phyloP scores from a whole-genome alignment of 2,888 invertebrate species.

The Parnassius orleans region DNA sequence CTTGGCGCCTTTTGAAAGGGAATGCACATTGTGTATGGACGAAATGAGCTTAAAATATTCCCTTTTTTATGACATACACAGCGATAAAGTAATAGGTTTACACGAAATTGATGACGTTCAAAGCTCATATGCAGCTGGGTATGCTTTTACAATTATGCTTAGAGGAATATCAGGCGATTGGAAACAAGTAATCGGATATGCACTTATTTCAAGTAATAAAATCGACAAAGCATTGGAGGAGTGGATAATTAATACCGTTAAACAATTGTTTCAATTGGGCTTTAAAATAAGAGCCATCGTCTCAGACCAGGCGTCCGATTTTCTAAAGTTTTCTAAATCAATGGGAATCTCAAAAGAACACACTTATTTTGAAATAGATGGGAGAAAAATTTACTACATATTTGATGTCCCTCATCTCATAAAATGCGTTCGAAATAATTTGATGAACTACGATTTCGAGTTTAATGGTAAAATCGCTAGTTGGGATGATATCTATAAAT shows the following conservation, averaged over 20 bases:
- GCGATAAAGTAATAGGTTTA: not conserved
- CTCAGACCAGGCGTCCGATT: not conserved
- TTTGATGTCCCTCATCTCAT: not conserved
- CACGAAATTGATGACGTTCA: not conserved
- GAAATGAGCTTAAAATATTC: no score
- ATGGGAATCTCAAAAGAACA: not conserved
- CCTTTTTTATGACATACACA: no score
- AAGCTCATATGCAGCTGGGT: not conserved
- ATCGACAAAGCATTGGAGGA: not conserved
- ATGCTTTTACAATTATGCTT: not conserved
- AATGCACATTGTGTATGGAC: not conserved
- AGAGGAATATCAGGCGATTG: not conserved
- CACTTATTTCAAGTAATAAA: not conserved
- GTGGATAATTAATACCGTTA: not conserved
- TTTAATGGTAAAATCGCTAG: not conserved
- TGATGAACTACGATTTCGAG: not conserved
- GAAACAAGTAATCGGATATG: not conserved
- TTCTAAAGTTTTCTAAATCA: not conserved
- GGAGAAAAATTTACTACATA: not conserved
- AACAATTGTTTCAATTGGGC: not conserved
- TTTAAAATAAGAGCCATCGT: not conserved
- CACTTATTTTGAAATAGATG: not conserved
- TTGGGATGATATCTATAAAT: not conserved
- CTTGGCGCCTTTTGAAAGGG: not conserved
- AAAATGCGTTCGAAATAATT: not conserved